Percentiles rank a stretch among this genome's conserved stretches.
Evolutionary conservation across 2,797 vertebrate species (phyloP).

Genomic region (Ambastaia sidthimunki): DNA sequence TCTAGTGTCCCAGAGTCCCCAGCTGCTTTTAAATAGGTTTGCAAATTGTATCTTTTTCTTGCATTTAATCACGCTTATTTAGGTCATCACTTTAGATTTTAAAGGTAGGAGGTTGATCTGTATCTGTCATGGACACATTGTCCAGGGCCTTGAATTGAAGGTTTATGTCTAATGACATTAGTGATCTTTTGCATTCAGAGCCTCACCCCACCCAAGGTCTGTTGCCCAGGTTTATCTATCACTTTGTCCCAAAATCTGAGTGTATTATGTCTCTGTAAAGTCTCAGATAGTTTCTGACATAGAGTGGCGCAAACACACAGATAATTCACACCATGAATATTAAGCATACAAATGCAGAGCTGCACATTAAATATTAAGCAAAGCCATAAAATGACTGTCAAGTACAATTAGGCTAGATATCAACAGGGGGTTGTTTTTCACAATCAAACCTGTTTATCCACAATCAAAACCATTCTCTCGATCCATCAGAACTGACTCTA

Average conservation of each 20-base stretch:
- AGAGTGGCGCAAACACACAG: slow-evolving; percentile 30
- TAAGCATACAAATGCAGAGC: not conserved
- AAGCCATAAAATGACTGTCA: not conserved
- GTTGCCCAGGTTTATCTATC: slow-evolving; percentile 56
- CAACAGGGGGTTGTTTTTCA: not conserved
- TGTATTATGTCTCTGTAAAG: slow-evolving; percentile 64
- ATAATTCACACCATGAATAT: slow-evolving; percentile 39
- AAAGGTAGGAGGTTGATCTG: not conserved
- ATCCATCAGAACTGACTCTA: slow-evolving; percentile 6
- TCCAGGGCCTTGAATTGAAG: not conserved
- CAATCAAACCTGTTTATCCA: not conserved
- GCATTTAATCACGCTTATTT: not conserved
- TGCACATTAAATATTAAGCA: not conserved
- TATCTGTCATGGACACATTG: not conserved
- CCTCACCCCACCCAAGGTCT: slow-evolving; percentile 47
- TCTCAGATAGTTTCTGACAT: slow-evolving; percentile 41
- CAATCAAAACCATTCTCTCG: not conserved
- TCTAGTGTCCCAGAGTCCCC: too few species aligned
- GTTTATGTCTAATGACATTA: not conserved
- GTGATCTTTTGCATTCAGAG: slow-evolving; percentile 25
- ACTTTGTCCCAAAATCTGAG: slow-evolving; percentile 39
- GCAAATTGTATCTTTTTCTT: not conserved
- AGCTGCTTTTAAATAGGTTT: not conserved
- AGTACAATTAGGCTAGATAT: not conserved
- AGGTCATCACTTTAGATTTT: not conserved